These are phyloP conservation scores for Bombus waltoni DNA, from an alignment of 1,140 invertebrate genomes.

Conservation along the genomic window DNA sequence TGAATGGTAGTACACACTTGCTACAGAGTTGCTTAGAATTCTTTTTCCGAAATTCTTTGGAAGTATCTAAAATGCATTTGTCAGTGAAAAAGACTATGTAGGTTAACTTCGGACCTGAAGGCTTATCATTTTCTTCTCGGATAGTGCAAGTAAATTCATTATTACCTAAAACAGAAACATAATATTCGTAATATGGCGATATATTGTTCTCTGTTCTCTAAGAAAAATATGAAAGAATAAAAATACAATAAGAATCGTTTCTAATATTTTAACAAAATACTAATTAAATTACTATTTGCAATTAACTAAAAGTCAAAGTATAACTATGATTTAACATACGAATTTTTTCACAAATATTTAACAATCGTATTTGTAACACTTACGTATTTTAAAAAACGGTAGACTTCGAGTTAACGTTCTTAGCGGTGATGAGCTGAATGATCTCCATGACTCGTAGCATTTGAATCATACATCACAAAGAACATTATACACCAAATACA, in stretches of 20 bases:
- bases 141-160: neutral
- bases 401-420: too few species aligned
- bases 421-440: neutral
- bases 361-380: neutral
- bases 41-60: neutral
- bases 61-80: neutral
- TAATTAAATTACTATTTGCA: too few species aligned
- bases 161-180: neutral
- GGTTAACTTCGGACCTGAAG: too few species aligned
- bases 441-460: neutral
- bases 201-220: neutral
- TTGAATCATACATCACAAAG: constrained; percentile 52
- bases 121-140: neutral
- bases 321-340: too few species aligned
- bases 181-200: neutral
- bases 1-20: neutral
- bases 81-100: too few species aligned
- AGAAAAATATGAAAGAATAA: neutral
- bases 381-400: neutral
- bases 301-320: too few species aligned
- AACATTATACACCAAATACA: constrained; percentile 64
- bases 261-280: neutral
- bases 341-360: too few species aligned
- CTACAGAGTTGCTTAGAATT: too few species aligned
- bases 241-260: neutral